Base-by-base conservation (phyloP, 2,113 vertebrate genomes). In the Neolamprologus falcicula region DNA sequence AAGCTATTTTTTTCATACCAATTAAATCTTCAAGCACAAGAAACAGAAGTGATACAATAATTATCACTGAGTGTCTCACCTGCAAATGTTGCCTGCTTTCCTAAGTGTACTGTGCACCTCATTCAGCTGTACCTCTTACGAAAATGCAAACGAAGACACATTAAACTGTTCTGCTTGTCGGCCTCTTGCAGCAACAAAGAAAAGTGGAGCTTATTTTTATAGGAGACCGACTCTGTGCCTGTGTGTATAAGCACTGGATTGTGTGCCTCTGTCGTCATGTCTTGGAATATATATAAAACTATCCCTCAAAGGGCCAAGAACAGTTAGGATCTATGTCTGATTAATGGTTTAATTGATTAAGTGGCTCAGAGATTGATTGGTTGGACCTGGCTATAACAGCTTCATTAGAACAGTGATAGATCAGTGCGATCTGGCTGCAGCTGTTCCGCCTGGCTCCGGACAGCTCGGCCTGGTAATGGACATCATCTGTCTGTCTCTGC, bases 381-480 rank as follows among this genome's bases (percentile, higher is more conserved):
- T 90, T 5, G 33, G 61, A 92, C 19, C 90, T 92, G 87, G 92
- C 80, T 87, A 71, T 86, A 95, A 94, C 90, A 91, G 88, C 93
- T 94, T 94, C 93, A 94, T 95, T 94, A 95, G 89, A 93, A 86
- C 86, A 37, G 90, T 91, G 88, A 94, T 92, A 91, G 94, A 94
- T 94, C 94, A 92, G 90, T 86, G 83, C 78, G 92, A 91, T 94
- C 88, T 86, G 86, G 88, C 86, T 90, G 91, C 92, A 95, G 92
- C 93, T 94, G 95, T 93, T 93, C 83, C 24, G 85, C 88, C 93
- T 88, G 89, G 88, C 85, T 88, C 68, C 19, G 89, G 86, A 89
- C 92, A 90, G 87, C 89, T 54, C 28, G 59, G 52, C 66, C 78
- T 45, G 80, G 80, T 93, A 94, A 94, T 92, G 91, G 94, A 89